Conservation (phyloP, 2,113 vertebrate genomes). For the Hiodon tergisus region DNA sequence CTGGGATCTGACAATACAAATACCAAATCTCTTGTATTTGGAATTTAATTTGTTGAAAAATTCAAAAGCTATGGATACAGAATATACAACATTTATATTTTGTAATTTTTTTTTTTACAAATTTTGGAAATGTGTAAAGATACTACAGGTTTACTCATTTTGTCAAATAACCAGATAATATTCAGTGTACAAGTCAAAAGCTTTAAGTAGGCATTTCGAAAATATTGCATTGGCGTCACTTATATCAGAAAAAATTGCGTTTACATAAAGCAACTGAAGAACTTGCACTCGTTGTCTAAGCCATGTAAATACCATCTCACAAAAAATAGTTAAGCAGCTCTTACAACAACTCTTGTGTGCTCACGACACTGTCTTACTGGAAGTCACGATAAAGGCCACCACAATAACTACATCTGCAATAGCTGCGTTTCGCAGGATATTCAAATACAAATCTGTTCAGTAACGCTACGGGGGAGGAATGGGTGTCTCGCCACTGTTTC, state of each 20-base stretch:
- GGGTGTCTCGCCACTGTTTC: neutral
- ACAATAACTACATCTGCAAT: constrained; percentile 26
- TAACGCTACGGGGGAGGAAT: neutral
- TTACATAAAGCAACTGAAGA: constrained; percentile 68
- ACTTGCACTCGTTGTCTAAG: constrained; percentile 63
- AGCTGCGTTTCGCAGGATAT: constrained; percentile 23
- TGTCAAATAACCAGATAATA: neutral
- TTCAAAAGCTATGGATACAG: constrained; percentile 13
- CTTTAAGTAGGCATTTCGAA: constrained; percentile 66
- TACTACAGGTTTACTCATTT: constrained; percentile 30
- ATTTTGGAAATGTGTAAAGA: constrained; percentile 70
- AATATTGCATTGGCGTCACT: constrained; percentile 68
- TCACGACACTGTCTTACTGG: constrained; percentile 51
- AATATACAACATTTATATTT: neutral
- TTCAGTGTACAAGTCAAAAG: constrained; percentile 55
- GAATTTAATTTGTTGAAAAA: constrained; percentile 3
- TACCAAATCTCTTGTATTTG: neutral
- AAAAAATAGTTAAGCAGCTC: constrained; percentile 72
- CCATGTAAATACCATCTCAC: constrained; percentile 73
- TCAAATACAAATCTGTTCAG: constrained; percentile 15
- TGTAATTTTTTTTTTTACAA: constrained; percentile 64
- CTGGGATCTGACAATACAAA: constrained; percentile 4
- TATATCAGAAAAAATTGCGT: constrained; percentile 67
- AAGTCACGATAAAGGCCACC: constrained; percentile 41
- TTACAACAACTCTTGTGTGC: constrained; percentile 53